Evolutionary conservation across 2,113 vertebrate species (phyloP), one percentile per base, ranked within the genome.

Genomic region (Nothocercus nigrocapillus): DNA sequence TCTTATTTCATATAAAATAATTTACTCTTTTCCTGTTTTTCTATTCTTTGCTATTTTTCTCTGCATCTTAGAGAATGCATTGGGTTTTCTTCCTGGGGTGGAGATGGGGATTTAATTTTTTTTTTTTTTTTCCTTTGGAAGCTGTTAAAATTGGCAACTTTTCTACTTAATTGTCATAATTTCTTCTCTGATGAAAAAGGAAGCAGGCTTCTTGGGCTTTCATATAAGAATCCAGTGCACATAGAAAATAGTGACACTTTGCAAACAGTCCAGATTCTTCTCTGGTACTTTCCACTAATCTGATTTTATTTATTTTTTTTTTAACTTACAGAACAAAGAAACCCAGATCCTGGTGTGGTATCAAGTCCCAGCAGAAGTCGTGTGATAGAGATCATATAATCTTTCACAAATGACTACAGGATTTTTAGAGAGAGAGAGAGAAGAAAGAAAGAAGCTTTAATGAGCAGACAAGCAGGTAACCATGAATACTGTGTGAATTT

Each of bases 311-410:
- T 56, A 56, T 38, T 34, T 45, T 12, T 49, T 36, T 74, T 79
- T 64, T 47, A 90, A 98, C 98, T 98, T 98, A 98, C 98, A 47
- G 98, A 98, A 95, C 98, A 98, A 91, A 98, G 98, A 98, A 98
- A 98, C 16, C 98, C 98, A 64, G 98, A 98, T 96, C 98, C 98
- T 85, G 98, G 98, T 78, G 98, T 98, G 19, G 98, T 98, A 93
- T 98, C 98, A 94, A 98, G 90, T 94, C 98, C 98, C 93, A 98
- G 90, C 13, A 98, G 98, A 95, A 98, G 98, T 96, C 98, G 98
- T 96, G 98, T 98, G 89, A 98, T 98, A 82, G 98, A 98, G 95
- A 98, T 98, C 98, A 98, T 98, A 85, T 98, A 98, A 92, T 98
- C 98, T 92, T 98, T 98, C 96, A 98, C 98, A 97, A 98, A 98